Evolutionary conservation across 2,888 invertebrate species (phyloP).

Genomic region (Zygothrica quintamaculata): DNA sequence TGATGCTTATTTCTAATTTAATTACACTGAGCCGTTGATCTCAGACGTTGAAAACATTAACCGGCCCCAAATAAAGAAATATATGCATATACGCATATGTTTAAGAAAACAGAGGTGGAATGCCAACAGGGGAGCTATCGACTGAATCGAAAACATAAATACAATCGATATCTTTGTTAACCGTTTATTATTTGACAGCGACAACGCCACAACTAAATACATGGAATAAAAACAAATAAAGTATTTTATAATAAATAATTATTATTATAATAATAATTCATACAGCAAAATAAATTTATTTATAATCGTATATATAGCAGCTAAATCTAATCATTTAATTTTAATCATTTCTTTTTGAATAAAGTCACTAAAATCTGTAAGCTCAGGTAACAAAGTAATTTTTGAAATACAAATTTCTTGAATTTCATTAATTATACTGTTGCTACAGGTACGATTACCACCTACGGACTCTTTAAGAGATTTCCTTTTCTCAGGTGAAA

Average conservation of each 20-base stretch:
- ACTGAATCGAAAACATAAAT: not conserved
- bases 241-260: too few species aligned
- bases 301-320: too few species aligned
- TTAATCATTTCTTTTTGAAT: too few species aligned
- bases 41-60: too few species aligned
- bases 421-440: constrained; percentile 6
- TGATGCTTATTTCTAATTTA: too few species aligned
- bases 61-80: too few species aligned
- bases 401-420: not conserved
- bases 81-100: not conserved
- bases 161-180: constrained; percentile 5
- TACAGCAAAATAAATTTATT: too few species aligned
- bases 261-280: too few species aligned
- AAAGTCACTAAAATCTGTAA: constrained; percentile 3
- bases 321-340: not conserved
- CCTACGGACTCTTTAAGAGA: not conserved
- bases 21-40: too few species aligned
- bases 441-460: not conserved
- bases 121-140: constrained; percentile 1
- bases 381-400: not conserved
- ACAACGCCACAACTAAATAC: too few species aligned
- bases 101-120: not conserved
- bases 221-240: too few species aligned
- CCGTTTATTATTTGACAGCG: too few species aligned
- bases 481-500: not conserved